Percentiles rank a stretch among this genome's conserved stretches.
Conservation (phyloP, 2,888 invertebrate genomes). For the Ochropleura leucogaster region DNA sequence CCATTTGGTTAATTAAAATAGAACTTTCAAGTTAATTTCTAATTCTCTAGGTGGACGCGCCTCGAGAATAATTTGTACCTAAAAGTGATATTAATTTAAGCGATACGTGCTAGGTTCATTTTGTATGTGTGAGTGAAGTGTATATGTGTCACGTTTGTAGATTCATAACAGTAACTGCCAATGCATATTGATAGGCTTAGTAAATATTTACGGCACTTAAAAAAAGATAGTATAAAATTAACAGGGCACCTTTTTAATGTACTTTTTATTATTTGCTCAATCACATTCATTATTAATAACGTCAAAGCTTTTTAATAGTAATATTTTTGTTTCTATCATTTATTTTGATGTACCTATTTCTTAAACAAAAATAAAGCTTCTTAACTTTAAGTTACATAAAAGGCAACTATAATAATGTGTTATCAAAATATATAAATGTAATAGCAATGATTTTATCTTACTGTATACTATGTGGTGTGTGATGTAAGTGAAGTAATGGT, state of each 20-base stretch:
- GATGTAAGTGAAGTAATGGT: conserved; percentile 69
- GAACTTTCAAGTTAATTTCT: conserved; percentile 68
- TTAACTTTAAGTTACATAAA: conserved; percentile 40
- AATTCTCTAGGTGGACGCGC: conserved; percentile 62
- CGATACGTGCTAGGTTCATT: conserved; percentile 85
- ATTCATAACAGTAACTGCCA: conserved; percentile 73
- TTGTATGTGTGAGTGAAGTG: conserved; percentile 79
- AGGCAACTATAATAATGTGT: conserved; percentile 54
- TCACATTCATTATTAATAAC: conserved; percentile 62
- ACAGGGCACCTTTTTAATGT: conserved; percentile 68
- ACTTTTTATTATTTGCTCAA: conserved; percentile 81
- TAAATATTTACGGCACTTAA: conserved; percentile 71
- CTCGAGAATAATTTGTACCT: conserved; percentile 76
- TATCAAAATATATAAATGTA: conserved; percentile 38
- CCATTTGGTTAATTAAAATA: conserved; percentile 69
- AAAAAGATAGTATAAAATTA: conserved; percentile 60
- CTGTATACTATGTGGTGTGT: conserved; percentile 67
- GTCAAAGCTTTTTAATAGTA: conserved; percentile 65
- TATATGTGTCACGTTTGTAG: conserved; percentile 67
- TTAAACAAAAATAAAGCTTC: conserved; percentile 39
- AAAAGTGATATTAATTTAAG: conserved; percentile 90
- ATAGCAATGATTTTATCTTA: conserved; percentile 58
- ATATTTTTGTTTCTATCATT: conserved; percentile 36
- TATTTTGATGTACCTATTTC: conserved; percentile 22
- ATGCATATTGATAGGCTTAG: conserved; percentile 74